Conservation (phyloP, 1,140 invertebrate species). For the Drosophila nebulosa region DNA sequence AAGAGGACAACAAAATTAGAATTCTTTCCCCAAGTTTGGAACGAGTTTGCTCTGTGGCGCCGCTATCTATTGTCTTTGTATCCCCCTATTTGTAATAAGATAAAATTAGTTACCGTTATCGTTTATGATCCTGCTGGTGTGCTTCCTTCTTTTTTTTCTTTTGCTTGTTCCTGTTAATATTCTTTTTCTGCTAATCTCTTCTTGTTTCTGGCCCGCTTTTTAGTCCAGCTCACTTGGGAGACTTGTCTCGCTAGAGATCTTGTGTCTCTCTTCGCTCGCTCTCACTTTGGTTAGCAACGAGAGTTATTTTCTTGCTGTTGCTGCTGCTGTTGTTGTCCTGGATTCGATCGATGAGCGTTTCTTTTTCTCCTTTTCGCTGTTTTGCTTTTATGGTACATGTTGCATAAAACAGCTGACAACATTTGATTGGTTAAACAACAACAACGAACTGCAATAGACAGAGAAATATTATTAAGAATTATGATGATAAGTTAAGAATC, state of each 20-base stretch:
- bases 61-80: background rate
- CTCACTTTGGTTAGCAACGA: slow-evolving; percentile 43
- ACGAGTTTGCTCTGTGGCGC: background rate
- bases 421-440: slow-evolving; percentile 20
- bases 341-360: slow-evolving; percentile 51
- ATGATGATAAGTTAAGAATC: background rate
- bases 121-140: background rate
- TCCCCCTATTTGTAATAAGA: background rate
- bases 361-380: slow-evolving; percentile 72
- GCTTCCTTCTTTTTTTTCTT: background rate
- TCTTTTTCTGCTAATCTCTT: background rate
- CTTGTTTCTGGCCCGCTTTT: background rate
- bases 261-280: background rate
- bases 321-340: slow-evolving; percentile 47
- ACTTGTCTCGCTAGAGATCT: slow-evolving; percentile 14
- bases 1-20: too few species aligned
- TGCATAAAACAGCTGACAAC: slow-evolving; percentile 70
- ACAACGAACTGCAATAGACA: slow-evolving; percentile 30
- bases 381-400: slow-evolving; percentile 72
- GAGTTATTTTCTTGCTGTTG: slow-evolving; percentile 7
- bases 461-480: background rate
- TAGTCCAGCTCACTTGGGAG: slow-evolving; percentile 14
- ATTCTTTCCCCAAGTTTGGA: too few species aligned
- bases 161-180: background rate
- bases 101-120: background rate